Evolutionary conservation across 1,140 invertebrate genomes (phyloP).

Genomic region (Meteorus sp.): DNA sequence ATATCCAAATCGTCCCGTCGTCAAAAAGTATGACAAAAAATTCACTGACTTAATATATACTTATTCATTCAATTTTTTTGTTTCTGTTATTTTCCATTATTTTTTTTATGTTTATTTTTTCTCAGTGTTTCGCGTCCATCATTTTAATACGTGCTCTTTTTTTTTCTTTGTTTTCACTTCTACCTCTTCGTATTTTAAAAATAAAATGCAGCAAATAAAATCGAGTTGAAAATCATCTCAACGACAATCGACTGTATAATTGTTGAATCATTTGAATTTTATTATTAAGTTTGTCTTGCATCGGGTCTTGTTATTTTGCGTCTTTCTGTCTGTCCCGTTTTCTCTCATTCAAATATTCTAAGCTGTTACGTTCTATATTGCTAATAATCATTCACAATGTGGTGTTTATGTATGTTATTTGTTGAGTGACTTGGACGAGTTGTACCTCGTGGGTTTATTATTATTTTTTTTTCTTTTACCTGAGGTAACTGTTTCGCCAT

Average conservation of each 20-base stretch:
- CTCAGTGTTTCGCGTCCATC: too few relatives aligned
- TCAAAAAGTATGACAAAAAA: conserved; percentile 16
- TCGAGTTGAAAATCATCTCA: too few relatives aligned
- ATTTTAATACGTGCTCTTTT: background rate
- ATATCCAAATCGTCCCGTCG: conserved; percentile 17
- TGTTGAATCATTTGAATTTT: too few relatives aligned
- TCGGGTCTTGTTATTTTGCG: too few relatives aligned
- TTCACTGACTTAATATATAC: background rate
- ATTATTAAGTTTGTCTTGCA: too few relatives aligned
- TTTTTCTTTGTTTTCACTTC: background rate
- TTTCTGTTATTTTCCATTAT: conserved; percentile 9
- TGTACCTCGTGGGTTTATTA: conserved; percentile 10
- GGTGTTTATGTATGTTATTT: background rate
- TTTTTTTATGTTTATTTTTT: conserved; percentile 1
- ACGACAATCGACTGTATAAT: too few relatives aligned
- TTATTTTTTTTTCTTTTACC: too few relatives aligned
- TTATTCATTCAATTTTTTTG: conserved; percentile 7
- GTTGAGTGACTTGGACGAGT: conserved; percentile 17
- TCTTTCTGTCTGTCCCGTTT: too few relatives aligned
- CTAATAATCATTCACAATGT: conserved; percentile 4
- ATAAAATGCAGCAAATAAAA: too few relatives aligned
- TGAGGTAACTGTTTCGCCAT: conserved; percentile 6
- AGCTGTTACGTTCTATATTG: background rate
- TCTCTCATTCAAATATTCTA: too few relatives aligned
- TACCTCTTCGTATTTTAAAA: too few relatives aligned